Evolutionary conservation across 2,888 invertebrate species (phyloP), one percentile per base, ranked within the genome.

Genomic region (Ophioninae sp.): DNA sequence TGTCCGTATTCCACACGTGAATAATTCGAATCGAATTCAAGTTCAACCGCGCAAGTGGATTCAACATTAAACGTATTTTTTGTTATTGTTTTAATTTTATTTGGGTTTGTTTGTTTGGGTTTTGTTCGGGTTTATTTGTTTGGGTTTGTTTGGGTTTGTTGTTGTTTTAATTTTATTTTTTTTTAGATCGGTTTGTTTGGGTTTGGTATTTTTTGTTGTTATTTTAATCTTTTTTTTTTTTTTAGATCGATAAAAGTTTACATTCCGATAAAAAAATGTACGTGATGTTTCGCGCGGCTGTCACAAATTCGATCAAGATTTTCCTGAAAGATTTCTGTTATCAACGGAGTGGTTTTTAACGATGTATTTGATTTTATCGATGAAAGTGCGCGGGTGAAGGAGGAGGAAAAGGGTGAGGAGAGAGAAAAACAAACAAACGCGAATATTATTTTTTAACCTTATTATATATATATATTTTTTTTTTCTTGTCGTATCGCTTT

Each of bases 391-490:
- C 17, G 1, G 64, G 17, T 20, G 39, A 56, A 59, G 17, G 20
- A 64, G 17, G 30, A 39, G 37, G 37, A 20, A 3, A 39, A 64
- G 7, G 8, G 6, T 20, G 6, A 7, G 5, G 41, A 41, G 59
- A 17, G 20, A 23, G 23, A 72, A 39, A 30, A 57, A 8, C 30
- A 39, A 70, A 50, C n/a, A 65, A 30, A 41, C 30, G 8, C 3
- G 57, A n/a, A 64, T 41, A n/a, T 69, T 82, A 67, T 79, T 87
- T 87, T 87, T 87, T 85, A 88, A 88, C 88, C 86, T 85, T 88
- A 87, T 88, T 88, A 87, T 89, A 88, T 88, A 87, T 89, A 88
- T 88, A 87, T 86, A 85, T 86, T 84, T 74, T 67, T 37, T 78
- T 83, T 73, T 59, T 85, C 69, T 83, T 74, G 67, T 73, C 75